phyloP scores from a whole-genome alignment of 2,888 invertebrate species.

The Itoplectis maculator region DNA sequence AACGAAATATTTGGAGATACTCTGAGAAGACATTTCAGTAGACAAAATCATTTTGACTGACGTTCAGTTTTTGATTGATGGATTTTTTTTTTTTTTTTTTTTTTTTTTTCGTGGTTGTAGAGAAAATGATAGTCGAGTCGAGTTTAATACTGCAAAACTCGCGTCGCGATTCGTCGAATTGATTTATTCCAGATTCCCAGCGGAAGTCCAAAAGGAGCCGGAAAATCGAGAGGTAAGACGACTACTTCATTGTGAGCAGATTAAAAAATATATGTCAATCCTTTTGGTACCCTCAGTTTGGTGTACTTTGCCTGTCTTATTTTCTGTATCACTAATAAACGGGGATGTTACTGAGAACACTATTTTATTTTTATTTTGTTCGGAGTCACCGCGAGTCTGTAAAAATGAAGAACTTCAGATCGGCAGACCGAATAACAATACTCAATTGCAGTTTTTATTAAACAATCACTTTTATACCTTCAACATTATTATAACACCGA shows the following conservation, averaged over 20 bases:
- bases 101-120: constrained; percentile 17
- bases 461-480: too few species aligned
- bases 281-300: background rate
- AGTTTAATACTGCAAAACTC: constrained; percentile 4
- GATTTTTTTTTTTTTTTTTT: constrained; percentile 1
- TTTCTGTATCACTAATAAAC: background rate
- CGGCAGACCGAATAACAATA: too few species aligned
- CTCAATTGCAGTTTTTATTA: too few species aligned
- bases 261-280: background rate
- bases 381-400: too few species aligned
- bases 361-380: too few species aligned
- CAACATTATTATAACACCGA: too few species aligned
- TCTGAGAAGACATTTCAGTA: background rate
- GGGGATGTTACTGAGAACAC: background rate
- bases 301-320: too few species aligned
- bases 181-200: constrained; percentile 32
- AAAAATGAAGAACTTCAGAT: too few species aligned
- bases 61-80: too few species aligned
- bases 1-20: background rate
- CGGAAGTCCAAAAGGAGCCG: background rate
- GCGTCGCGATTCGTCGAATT: constrained; percentile 23
- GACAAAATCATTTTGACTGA: background rate
- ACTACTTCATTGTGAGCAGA: background rate
- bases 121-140: constrained; percentile 5
- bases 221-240: constrained; percentile 63